phyloP scores from a whole-genome alignment of 1,140 invertebrate genomes.

The Battus philenor region DNA sequence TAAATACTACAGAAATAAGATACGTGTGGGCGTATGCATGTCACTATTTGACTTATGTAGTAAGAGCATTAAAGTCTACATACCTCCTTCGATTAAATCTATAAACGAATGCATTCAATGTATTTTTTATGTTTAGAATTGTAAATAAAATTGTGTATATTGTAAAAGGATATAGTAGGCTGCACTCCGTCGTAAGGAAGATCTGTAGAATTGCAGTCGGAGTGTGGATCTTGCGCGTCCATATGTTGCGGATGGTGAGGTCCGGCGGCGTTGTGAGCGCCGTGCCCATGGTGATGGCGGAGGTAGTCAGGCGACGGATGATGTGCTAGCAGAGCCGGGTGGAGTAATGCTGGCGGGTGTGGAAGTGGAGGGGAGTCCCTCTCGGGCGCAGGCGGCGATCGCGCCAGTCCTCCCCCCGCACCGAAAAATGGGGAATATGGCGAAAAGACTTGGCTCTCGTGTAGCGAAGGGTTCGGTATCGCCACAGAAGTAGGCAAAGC shows the following conservation, averaged over 20 bases:
- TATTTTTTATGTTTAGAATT: no score
- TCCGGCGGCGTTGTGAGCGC: slow-evolving; percentile 68
- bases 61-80: slow-evolving; percentile 19
- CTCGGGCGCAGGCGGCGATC: slow-evolving; percentile 80
- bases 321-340: slow-evolving; percentile 86
- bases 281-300: slow-evolving; percentile 54
- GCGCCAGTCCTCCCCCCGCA: slow-evolving; percentile 75
- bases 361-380: slow-evolving; percentile 87
- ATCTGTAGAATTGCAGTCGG: slow-evolving; percentile 92
- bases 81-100: no score
- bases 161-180: slow-evolving; percentile 95
- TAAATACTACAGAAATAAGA: slow-evolving; percentile 74
- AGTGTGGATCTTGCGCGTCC: slow-evolving; percentile 88
- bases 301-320: slow-evolving; percentile 86
- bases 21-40: slow-evolving; percentile 51
- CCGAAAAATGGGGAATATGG: slow-evolving; percentile 92
- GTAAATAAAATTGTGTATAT: slow-evolving; percentile 41
- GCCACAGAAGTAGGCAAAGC: slow-evolving; percentile 95
- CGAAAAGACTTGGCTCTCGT: slow-evolving; percentile 95
- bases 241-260: slow-evolving; percentile 77
- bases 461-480: slow-evolving; percentile 96
- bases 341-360: slow-evolving; percentile 86
- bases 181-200: slow-evolving; percentile 92
- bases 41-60: slow-evolving; percentile 27
- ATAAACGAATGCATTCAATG: no score